phyloP scores from a whole-genome alignment of 2,888 invertebrate species.

The Tachina fera region DNA sequence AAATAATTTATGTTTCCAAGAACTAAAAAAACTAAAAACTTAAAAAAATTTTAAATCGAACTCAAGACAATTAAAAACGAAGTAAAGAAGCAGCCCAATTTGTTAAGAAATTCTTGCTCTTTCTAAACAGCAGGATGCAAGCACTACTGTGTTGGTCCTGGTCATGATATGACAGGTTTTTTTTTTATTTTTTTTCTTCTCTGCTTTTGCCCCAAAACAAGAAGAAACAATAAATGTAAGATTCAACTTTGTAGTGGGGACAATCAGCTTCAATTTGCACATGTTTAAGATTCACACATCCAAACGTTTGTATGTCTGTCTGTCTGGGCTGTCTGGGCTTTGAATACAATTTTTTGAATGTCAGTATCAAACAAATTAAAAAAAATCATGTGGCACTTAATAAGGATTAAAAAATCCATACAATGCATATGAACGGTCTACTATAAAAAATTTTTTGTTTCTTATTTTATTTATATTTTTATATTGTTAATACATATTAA shows the following conservation, averaged over 20 bases:
- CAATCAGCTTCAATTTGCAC: constrained; percentile 64
- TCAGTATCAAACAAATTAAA: constrained; percentile 48
- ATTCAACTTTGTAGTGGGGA: constrained; percentile 58
- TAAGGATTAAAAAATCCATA: constrained; percentile 63
- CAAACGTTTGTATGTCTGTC: constrained; percentile 9
- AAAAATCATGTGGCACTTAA: constrained; percentile 65
- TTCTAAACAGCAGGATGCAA: constrained; percentile 61
- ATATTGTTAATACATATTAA: constrained; percentile 53
- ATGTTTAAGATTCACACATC: constrained; percentile 53
- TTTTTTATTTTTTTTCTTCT: constrained; percentile 1
- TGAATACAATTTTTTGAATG: constrained; percentile 38
- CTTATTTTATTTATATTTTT: constrained; percentile 33
- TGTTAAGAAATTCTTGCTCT: constrained; percentile 50
- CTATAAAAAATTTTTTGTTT: neutral
- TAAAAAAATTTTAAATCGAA: neutral
- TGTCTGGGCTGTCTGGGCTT: neutral
- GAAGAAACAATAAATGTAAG: constrained; percentile 52
- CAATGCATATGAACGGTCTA: neutral
- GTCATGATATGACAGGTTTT: constrained; percentile 46
- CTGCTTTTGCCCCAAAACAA: neutral
- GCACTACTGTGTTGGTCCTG: constrained; percentile 62
- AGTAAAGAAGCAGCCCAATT: constrained; percentile 42
- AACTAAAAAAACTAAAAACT: neutral
- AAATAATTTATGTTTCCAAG: constrained; percentile 19
- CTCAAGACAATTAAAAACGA: constrained; percentile 31